Evolutionary conservation across 2,888 invertebrate species (phyloP), one percentile per base, ranked within the genome.

Genomic region (Plusia festucae): DNA sequence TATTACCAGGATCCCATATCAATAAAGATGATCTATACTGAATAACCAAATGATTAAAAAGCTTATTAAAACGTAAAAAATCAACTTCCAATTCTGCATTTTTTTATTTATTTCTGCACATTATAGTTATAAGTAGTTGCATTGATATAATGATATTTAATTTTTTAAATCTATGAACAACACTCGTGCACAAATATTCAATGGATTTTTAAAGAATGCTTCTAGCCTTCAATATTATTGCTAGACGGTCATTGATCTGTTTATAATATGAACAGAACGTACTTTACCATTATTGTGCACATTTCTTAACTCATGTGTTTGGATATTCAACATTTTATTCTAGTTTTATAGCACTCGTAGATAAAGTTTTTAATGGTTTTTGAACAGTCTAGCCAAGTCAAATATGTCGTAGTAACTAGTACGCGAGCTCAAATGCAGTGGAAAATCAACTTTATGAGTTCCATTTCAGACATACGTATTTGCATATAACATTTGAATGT

Each of bases 231-330:
- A 20, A 46, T 22, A 5, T 56, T 40, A 40, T 73, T 30, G 8
- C 69, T 52, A 15, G n/a, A 59, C 56, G 49, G 65, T 30, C 65
- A 53, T 56, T 24, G 65, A 71, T 53, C 46, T 61, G 34, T 30
- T 2, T 30, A 6, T 20, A 53, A 76, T 62, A 32, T 44, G 60
- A 53, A 54, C 16, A 52, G 32, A 61, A 71, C 60, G 18, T n/a
- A 15, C 6, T 34, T 13, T 34, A 13, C 2, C 5, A 6, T 13
- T 13, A n/a, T n/a, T 40, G 4, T 13, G 13, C 15, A 15, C 15
- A 15, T 40, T 40, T 40, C n/a, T n/a, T 40, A 5, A 40, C n/a
- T n/a, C 57, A 58, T 32, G 61, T 49, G 40, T 46, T 53, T 57
- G 53, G 18, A 62, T 30, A 27, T 52, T 7, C 13, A 30, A 32